These are phyloP conservation scores for Tor tambroides DNA, from an alignment of 2,113 vertebrate genomes.

Conservation along the genomic window DNA sequence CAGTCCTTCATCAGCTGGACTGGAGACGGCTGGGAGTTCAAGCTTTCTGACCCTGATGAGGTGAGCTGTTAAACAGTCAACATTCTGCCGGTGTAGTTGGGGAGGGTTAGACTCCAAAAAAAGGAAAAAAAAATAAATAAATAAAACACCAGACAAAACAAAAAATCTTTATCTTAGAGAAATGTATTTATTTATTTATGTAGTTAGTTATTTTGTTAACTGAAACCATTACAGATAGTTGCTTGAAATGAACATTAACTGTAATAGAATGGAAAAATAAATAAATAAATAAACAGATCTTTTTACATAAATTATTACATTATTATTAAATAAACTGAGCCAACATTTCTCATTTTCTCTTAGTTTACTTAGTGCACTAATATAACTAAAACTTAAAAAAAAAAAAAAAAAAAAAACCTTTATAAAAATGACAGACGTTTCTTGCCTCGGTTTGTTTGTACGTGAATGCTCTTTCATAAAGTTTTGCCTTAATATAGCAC, in stretches of 20 bases:
- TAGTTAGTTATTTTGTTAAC: no score
- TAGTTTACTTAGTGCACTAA: background rate
- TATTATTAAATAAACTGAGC: no score
- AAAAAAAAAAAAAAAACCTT: background rate
- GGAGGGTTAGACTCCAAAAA: background rate
- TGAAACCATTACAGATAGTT: no score
- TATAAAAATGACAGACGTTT: background rate
- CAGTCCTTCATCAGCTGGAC: conserved; percentile 99
- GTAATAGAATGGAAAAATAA: no score
- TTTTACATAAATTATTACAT: no score
- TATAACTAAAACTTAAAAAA: background rate
- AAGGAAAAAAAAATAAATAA: no score
- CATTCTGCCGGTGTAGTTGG: background rate
- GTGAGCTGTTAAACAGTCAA: conserved; percentile 74
- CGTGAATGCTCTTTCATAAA: conserved; percentile 1
- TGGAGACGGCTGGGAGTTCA: conserved; percentile 99
- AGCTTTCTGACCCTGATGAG: conserved; percentile 98
- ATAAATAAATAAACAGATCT: no score
- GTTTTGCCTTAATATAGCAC: conserved; percentile 42
- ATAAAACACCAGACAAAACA: no score
- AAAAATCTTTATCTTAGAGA: no score
- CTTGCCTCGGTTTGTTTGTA: conserved; percentile 37
- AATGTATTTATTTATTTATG: no score
- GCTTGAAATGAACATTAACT: no score
- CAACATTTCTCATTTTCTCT: background rate